phyloP scores from a whole-genome alignment of 2,113 vertebrate genomes.

The Illadopsis cleaveri region DNA sequence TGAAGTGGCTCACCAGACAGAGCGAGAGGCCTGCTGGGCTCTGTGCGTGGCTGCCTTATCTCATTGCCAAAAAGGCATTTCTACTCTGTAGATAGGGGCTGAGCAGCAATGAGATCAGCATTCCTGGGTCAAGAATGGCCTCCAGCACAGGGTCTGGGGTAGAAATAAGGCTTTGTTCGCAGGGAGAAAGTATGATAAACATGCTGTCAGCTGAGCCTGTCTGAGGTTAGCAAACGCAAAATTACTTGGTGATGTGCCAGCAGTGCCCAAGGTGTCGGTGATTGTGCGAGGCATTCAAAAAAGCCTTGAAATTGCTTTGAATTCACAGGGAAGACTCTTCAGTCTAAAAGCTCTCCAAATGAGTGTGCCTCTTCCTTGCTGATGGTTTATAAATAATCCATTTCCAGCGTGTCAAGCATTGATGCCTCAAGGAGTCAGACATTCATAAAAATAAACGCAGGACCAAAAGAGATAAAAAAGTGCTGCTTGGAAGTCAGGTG shows the following conservation, averaged over 20 bases:
- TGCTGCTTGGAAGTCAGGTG: background rate
- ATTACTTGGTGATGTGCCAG: background rate
- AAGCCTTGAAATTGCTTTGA: background rate
- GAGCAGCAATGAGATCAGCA: background rate
- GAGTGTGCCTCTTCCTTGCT: background rate
- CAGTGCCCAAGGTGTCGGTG: background rate
- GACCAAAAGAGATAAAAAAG: background rate
- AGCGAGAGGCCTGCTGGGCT: background rate
- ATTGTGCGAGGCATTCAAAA: background rate
- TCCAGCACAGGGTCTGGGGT: background rate
- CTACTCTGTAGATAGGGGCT: background rate
- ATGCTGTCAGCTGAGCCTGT: background rate
- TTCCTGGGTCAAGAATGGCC: slow-evolving; percentile 29
- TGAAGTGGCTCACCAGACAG: background rate
- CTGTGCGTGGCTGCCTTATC: background rate
- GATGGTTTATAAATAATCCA: slow-evolving; percentile 2
- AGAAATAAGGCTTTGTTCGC: background rate
- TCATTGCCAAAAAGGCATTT: slow-evolving; percentile 30
- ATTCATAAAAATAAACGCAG: background rate
- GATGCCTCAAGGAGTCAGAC: background rate
- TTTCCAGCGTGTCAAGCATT: background rate
- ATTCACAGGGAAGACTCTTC: background rate
- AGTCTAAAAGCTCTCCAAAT: background rate
- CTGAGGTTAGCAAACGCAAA: background rate
- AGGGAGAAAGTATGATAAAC: background rate